Base-by-base conservation (phyloP, 2,888 invertebrate genomes). In the Pseudanteris insignis region DNA sequence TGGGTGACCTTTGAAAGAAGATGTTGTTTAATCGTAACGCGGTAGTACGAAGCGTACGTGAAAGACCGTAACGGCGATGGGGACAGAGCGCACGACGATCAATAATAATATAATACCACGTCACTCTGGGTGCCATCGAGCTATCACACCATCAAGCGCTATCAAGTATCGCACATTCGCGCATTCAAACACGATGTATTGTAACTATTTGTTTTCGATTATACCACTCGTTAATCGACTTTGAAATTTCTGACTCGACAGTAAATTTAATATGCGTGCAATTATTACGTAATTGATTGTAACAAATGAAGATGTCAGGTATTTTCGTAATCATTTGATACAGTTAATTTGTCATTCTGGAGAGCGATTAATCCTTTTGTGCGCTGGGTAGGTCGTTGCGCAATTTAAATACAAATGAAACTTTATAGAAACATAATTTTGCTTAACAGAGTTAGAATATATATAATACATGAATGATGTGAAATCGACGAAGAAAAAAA, bases 91-190 rank as follows among this genome's bases (percentile, higher is more conserved):
- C 62, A 66, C 64, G 65, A 69, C 74, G 76, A 76, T 76, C 76
- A 75, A 76, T 76, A 76, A 74, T 68, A 53, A 57, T 60, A 74
- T 73, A 74, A 76, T 74, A 73, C 70, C 67, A 66, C 70, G 73
- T 72, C 69, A 70, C 72, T 70, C 69, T 53, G 69, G 72, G 70
- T 70, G 70, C 69, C 70, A 72, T 67, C 66, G 44, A 65, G 65
- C 68, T 74, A 73, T 74, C 71, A 66, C 62, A 65, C 67, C 68
- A 73, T 73, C 73, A 70, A 68, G 69, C 67, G 63, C 66, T 53
- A 67, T 68, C 59, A 48, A 54, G 40, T 57, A 29, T 48, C 48
- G n/a, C n/a, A 59, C 60, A 58, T 61, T 62, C 47, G 41, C 30
- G 13, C 44, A 33, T 36, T 53, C 55, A 60, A 60, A 58, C 55